Evolutionary conservation across 1,140 invertebrate species (phyloP).

Genomic region (Streblospio benedicti): DNA sequence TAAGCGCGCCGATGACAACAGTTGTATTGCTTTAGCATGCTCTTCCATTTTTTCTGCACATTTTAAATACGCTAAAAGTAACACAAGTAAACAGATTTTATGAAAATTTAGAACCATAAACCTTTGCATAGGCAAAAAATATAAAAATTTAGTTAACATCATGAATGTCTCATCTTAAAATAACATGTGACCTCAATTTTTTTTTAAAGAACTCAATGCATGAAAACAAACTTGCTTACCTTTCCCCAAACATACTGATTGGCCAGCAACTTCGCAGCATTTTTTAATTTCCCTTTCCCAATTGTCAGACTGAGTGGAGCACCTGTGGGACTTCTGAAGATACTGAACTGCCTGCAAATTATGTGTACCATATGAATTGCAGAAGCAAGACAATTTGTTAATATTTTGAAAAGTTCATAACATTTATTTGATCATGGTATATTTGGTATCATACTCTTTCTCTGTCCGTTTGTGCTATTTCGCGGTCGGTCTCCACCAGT

Average conservation of each 20-base stretch:
- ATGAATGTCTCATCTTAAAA: not conserved
- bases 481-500: slow-evolving; percentile 2
- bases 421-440: not conserved
- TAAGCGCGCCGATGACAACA: slow-evolving; percentile 11
- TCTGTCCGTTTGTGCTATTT: not conserved
- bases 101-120: not conserved
- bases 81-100: slow-evolving; percentile 4
- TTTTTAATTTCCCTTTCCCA: slow-evolving; percentile 53
- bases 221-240: slow-evolving; percentile 22
- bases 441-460: not conserved
- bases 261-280: slow-evolving; percentile 31
- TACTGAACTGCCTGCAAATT: slow-evolving; percentile 49
- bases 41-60: not conserved
- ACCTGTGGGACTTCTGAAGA: slow-evolving; percentile 51
- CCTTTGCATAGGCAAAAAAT: not conserved
- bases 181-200: not conserved
- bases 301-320: slow-evolving; percentile 47
- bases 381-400: not conserved
- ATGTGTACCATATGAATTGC: not conserved
- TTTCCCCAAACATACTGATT: slow-evolving; percentile 33
- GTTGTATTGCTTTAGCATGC: not conserved
- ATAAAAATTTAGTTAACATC: not conserved
- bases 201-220: not conserved
- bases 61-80: slow-evolving; percentile 2
- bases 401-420: not conserved